These are phyloP conservation scores for Podiceps cristatus DNA, from an alignment of 2,113 vertebrate genomes.

Conservation along the genomic window DNA sequence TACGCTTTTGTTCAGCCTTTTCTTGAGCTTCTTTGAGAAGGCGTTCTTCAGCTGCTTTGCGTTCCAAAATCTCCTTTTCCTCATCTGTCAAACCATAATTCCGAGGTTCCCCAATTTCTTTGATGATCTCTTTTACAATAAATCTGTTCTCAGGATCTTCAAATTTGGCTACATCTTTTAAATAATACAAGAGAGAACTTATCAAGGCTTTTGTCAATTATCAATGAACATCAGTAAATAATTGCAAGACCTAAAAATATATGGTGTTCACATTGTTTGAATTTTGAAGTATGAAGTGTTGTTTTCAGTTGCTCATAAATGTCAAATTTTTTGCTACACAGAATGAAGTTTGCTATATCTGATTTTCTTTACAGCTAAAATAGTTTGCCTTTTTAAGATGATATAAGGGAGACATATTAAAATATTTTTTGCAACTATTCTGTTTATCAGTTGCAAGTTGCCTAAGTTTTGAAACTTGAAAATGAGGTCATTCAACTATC, in stretches of 20 bases:
- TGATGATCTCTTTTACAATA: conserved; percentile 80
- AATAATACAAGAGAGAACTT: background rate
- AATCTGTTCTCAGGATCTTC: conserved; percentile 78
- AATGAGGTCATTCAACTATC: background rate
- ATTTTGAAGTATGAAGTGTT: background rate
- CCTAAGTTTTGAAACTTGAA: background rate
- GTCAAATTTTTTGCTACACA: background rate
- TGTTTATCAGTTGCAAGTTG: background rate
- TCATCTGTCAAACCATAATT: conserved; percentile 84
- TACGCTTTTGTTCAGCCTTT: conserved; percentile 66
- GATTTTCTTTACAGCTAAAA: background rate
- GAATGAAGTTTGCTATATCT: background rate
- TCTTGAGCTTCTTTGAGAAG: conserved; percentile 73
- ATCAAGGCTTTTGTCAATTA: background rate
- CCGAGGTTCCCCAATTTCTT: conserved; percentile 81
- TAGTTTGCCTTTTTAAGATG: background rate
- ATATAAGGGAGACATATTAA: background rate
- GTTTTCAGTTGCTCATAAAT: background rate
- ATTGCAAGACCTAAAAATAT: background rate
- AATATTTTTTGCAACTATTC: background rate
- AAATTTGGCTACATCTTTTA: conserved; percentile 82
- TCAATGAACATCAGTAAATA: background rate
- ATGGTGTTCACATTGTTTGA: background rate
- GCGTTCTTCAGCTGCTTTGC: conserved; percentile 69
- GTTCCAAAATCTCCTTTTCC: conserved; percentile 79